phyloP scores from a whole-genome alignment of 2,888 invertebrate species.

The Scrobipalpa atriplicella region DNA sequence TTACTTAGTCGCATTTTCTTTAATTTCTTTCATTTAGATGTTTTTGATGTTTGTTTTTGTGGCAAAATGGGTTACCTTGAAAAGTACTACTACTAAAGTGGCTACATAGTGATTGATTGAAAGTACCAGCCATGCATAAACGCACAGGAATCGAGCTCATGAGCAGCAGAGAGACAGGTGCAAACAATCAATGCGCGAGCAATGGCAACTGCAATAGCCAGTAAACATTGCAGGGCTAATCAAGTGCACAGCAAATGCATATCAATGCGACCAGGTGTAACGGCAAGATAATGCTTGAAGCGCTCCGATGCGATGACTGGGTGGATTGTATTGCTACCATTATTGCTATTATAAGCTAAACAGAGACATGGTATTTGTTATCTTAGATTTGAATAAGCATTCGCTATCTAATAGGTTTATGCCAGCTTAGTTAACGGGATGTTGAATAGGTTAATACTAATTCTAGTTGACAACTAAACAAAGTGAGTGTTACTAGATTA shows the following conservation, averaged over 20 bases:
- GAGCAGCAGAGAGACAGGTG: constrained; percentile 23
- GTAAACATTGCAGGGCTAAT: constrained; percentile 59
- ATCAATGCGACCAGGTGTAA: constrained; percentile 68
- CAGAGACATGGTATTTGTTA: constrained; percentile 12
- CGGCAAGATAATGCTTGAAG: constrained; percentile 53
- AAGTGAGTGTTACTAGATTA: too few relatives aligned
- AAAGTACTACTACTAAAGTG: not conserved
- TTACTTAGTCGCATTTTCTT: constrained; percentile 5
- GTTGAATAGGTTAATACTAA: not conserved
- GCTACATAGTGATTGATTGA: not conserved
- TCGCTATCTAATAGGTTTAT: not conserved
- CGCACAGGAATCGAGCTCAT: not conserved
- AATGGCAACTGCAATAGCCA: constrained; percentile 21
- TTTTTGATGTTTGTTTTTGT: not conserved
- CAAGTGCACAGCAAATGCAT: constrained; percentile 61
- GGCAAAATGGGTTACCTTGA: not conserved
- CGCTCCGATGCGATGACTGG: constrained; percentile 41
- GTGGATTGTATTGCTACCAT: constrained; percentile 25
- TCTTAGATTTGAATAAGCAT: constrained; percentile 30
- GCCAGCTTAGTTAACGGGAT: not conserved
- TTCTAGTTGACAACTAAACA: too few relatives aligned
- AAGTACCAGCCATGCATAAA: not conserved
- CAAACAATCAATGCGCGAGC: constrained; percentile 25
- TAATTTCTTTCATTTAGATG: not conserved
- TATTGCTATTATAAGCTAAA: constrained; percentile 21